Evolutionary conservation across 1,140 invertebrate genomes (phyloP), one percentile per base, ranked within the genome.

Genomic region (Harlomillsia oculata): DNA sequence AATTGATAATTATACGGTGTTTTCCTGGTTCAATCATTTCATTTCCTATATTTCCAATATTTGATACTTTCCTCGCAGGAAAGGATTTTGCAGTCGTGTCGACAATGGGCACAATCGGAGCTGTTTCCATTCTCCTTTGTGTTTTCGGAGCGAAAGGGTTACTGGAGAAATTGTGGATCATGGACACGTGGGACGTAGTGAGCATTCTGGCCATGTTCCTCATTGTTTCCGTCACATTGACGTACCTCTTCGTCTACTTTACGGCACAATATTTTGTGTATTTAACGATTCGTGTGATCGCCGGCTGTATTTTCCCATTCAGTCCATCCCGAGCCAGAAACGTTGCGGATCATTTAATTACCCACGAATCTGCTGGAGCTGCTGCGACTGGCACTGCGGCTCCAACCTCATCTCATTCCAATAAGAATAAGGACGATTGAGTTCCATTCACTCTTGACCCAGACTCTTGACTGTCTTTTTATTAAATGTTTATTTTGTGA

Each of bases 231-330:
- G n/a, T 26, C 18, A 5, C 46, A 0, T 4, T 58, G 0, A 34
- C 49, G 4, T 52, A 52, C 16, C 2, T 58, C 6, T n/a, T 58
- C 3, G 48, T 58, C 5, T 25, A 28, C 20, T 11, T 58, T 5
- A 32, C 49, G 11, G 56, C 32, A 20, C 56, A 58, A 13, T 58
- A 52, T n/a, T 5, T 44, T 20, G 41, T 58, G 2, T 58, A 58
- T 21, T 18, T 58, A 11, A 41, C 40, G 5, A n/a, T 52, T 2
- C 13, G 26, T 26, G 20, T 50, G 2, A 21, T 58, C 1, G 1
- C 30, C 6, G 32, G 25, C 8, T 21, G 51, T 1, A 0, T 58
- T 1, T 40, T 44, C 16, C 50, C 56, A 5, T 29, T 51, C 6
- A 48, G 36, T 11, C 45, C 49, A 23, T n/a, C n/a, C n/a, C n/a